phyloP scores from a whole-genome alignment of 2,797 vertebrate species.

The Cuculus canorus region DNA sequence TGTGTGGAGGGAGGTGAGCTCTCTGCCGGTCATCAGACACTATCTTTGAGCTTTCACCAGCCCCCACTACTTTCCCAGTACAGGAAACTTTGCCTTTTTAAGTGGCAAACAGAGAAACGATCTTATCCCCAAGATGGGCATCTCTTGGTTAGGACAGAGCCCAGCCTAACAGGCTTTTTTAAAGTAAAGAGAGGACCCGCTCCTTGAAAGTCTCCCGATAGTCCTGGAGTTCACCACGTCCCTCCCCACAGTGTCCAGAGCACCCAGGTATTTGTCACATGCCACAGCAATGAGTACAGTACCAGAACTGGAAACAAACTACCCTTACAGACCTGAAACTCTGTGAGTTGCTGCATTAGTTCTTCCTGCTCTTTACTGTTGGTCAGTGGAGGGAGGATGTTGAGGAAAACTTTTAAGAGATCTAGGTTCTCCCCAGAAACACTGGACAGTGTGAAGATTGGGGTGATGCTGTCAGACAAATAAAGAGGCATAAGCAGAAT shows the following conservation, averaged over 20 bases:
- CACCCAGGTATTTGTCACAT: background rate
- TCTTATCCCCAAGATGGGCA: background rate
- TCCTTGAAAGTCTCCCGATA: background rate
- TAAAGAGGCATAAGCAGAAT: conserved; percentile 17
- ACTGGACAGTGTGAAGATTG: conserved; percentile 95
- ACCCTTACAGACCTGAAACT: conserved; percentile 88
- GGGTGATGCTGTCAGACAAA: conserved; percentile 86
- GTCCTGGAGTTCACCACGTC: background rate
- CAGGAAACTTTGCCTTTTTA: background rate
- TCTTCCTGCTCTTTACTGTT: conserved; percentile 98
- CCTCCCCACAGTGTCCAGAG: background rate
- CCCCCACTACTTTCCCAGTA: background rate
- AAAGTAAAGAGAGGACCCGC: no score
- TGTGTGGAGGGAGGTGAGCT: background rate
- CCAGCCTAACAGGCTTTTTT: background rate
- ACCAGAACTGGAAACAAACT: background rate
- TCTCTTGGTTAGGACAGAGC: background rate
- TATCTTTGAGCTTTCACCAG: background rate
- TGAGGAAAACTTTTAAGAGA: conserved; percentile 95
- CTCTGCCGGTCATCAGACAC: background rate
- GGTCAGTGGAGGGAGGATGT: conserved; percentile 96
- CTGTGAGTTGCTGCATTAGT: conserved; percentile 96
- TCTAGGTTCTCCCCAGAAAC: conserved; percentile 95
- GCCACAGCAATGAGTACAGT: background rate
- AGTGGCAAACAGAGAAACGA: background rate